Percentiles rank a stretch among this genome's conserved stretches.
Conservation (phyloP, 2,888 invertebrate species). For the Priocnemis perturbator region DNA sequence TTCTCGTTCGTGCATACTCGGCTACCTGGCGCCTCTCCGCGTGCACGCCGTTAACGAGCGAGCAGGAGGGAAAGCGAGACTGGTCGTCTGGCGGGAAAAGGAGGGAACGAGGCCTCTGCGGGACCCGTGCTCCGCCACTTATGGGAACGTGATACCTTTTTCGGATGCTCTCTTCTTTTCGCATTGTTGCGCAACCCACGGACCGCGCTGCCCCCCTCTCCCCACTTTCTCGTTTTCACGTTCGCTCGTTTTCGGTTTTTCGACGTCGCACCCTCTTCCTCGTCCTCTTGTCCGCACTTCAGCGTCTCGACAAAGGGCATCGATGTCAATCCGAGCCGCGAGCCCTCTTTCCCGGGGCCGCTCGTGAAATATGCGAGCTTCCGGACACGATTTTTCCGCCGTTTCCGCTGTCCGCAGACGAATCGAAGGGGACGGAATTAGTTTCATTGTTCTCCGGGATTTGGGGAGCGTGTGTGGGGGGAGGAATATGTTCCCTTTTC, state of each 20-base stretch:
- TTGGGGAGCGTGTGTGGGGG: too few relatives aligned
- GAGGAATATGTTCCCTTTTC: too few relatives aligned
- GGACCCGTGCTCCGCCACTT: conserved; percentile 58
- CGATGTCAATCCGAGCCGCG: conserved; percentile 43
- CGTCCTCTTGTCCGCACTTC: not conserved
- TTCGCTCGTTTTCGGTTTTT: not conserved
- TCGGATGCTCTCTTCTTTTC: conserved; percentile 67
- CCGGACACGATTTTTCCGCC: not conserved
- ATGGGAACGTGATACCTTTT: conserved; percentile 68
- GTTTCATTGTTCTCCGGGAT: too few relatives aligned
- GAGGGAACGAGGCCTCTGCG: conserved; percentile 46
- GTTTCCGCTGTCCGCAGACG: too few relatives aligned
- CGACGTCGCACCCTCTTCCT: not conserved
- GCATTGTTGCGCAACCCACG: conserved; percentile 66
- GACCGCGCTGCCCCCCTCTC: conserved; percentile 32
- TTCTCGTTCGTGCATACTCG: conserved; percentile 28
- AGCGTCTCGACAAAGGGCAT: conserved; percentile 50
- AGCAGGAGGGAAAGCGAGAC: not conserved
- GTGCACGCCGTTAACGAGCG: not conserved
- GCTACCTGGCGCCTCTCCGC: conserved; percentile 52
- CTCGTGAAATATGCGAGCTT: not conserved
- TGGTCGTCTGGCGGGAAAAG: too few relatives aligned
- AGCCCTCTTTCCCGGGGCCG: too few relatives aligned
- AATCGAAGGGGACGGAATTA: too few relatives aligned
- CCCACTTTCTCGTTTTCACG: not conserved